Evolutionary conservation across 2,888 invertebrate species (phyloP).

Genomic region (Sarcophaga rosellei): DNA sequence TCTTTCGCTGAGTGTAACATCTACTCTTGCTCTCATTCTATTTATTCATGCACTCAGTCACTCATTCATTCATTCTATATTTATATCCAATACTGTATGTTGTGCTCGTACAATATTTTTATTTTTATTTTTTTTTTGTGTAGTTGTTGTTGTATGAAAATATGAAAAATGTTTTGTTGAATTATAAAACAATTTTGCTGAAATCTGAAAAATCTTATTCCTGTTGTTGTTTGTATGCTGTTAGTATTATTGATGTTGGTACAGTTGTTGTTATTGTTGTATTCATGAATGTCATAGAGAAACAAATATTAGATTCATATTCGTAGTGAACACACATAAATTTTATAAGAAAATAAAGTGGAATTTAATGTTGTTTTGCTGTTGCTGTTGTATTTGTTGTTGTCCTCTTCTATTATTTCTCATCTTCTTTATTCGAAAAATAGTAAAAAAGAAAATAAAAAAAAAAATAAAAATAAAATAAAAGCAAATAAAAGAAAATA

Average conservation of each 20-base stretch:
- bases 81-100: conserved; percentile 3
- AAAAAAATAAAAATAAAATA: background rate
- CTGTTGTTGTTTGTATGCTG: conserved; percentile 10
- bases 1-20: too few relatives aligned
- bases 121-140: background rate
- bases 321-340: background rate
- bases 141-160: background rate
- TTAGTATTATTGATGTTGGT: background rate
- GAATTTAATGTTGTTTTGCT: conserved; percentile 22
- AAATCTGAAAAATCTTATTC: conserved; percentile 36
- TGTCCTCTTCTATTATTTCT: background rate
- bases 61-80: background rate
- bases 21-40: too few relatives aligned
- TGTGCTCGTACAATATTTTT: too few relatives aligned
- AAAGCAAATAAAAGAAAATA: background rate
- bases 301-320: conserved; percentile 8
- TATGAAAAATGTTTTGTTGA: conserved; percentile 43
- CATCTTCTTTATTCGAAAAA: too few relatives aligned
- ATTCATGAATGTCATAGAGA: conserved; percentile 12
- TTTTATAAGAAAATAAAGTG: conserved; percentile 28
- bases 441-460: background rate
- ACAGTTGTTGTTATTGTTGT: background rate
- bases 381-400: background rate
- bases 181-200: conserved; percentile 50
- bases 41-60: too few relatives aligned